These are phyloP conservation scores for Paramisgurnus dabryanus DNA, from an alignment of 2,113 vertebrate species.

Conservation along the genomic window DNA sequence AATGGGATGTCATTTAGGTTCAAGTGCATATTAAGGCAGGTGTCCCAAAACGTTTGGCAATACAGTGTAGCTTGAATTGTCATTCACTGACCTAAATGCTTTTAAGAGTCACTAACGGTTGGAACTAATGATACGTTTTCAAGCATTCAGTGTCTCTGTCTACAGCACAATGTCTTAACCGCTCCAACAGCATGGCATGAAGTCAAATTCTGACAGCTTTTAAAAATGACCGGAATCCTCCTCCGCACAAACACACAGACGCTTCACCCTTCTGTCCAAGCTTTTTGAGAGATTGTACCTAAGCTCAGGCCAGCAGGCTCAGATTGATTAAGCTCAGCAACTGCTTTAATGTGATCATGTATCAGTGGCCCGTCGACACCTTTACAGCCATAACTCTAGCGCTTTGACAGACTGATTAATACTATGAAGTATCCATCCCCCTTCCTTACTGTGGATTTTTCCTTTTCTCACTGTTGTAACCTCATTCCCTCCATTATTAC, in stretches of 20 bases:
- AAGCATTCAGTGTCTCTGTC: slow-evolving; percentile 20
- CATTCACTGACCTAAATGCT: slow-evolving; percentile 7
- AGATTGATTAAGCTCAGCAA: slow-evolving; percentile 63
- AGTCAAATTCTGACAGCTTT: slow-evolving; percentile 13
- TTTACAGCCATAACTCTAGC: slow-evolving; percentile 56
- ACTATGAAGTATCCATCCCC: neutral
- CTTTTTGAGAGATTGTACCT: slow-evolving; percentile 36
- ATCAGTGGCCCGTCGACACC: slow-evolving; percentile 60
- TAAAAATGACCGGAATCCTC: neutral
- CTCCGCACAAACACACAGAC: neutral
- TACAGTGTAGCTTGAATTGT: neutral
- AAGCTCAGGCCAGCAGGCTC: slow-evolving; percentile 42
- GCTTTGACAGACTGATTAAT: slow-evolving; percentile 49
- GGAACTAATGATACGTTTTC: slow-evolving; percentile 36
- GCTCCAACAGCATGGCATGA: slow-evolving; percentile 6
- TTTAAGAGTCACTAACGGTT: slow-evolving; percentile 16
- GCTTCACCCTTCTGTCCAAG: neutral
- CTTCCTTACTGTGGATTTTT: neutral
- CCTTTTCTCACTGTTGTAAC: neutral
- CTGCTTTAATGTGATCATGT: slow-evolving; percentile 61
- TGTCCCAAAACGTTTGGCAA: too few species aligned
- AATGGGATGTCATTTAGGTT: too few species aligned
- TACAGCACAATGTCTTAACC: slow-evolving; percentile 22
- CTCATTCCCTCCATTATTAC: slow-evolving; percentile 50
- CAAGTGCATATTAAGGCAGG: too few species aligned